Evolutionary conservation across 2,888 invertebrate genomes (phyloP), one percentile per base, ranked within the genome.

Genomic region (Sepioteuthis lessoniana): DNA sequence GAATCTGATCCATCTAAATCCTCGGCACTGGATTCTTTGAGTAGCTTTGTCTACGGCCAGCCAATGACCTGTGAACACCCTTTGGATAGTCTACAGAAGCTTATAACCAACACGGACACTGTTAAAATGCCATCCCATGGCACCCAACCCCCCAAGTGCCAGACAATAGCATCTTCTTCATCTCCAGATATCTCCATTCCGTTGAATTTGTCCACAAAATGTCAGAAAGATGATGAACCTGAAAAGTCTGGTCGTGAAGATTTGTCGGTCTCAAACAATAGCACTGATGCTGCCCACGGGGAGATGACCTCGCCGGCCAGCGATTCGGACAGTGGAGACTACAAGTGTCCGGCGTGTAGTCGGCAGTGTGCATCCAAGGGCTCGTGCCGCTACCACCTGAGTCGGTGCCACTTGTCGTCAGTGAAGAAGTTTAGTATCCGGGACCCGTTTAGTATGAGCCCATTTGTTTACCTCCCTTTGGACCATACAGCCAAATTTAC

Each of bases 301-400:
- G 95, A 95, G 8, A 95, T 94, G 55, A 95, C 95, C 94, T 95
- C 95, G 31, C 94, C 95, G 46, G 95, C 95, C 91, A 96, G 96
- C 94, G 96, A 96, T 93, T 95, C 95, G 37, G 96, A 96, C 55
- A 94, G 94, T 50, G 93, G 95, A 28, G 96, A 96, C 91, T 96
- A 96, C 94, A 95, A 96, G 60, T 97, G 97, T 95, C 96, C 96
- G 7, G 96, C 97, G 19, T 97, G 97, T 94, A 96, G 96, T 94
- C 95, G 97, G 46, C 99, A 99, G 47, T 99, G 99, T 97, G 98
- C 99, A 95, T 99, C 99, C 90, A 99, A 99, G 97, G 99, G 99
- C 94, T 99, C 99, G 28, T 99, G 99, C 97, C 98, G 99, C 96
- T 99, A 99, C 97, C 99, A 99, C 97, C 97, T 99, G 96, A 99